Base-by-base conservation (phyloP, 1,140 invertebrate species). In the Listronotus oregonensis region DNA sequence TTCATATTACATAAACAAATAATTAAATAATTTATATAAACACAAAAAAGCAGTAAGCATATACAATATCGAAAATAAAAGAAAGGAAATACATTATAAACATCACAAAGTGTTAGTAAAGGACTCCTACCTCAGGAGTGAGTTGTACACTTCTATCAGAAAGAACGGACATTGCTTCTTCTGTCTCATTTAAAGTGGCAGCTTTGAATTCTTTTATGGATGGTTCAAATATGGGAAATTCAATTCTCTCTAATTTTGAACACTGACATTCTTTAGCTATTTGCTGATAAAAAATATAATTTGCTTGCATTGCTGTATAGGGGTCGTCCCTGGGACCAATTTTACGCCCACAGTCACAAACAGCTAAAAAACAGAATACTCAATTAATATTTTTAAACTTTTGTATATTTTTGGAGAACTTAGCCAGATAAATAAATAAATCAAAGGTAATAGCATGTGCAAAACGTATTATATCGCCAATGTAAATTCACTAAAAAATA, bases 301-400 rank as follows among this genome's bases (percentile, higher is more conserved):
- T 97, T 9, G 95, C 94, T 68, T 88, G 86, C 70, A 88, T 85
- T 18, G 93, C 83, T 18, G 85, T 88, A 76, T 96, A 97, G 0
- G 95, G 95, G 82, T 97, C 95, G 61, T 96, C 93, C 17, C 94
- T 85, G 0, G 88, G 80, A 5, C 87, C 87, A 80, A 95, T 92
- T 64, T 85, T 90, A 47, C 89, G 83, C 0, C 96, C 96, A 82
- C 96, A 98, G 81, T 97, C 95, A 77, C 96, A 97, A 11, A 91
- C 89, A 49, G 91, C 78, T 77, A 50, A 50, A 74, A 72, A 47
- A 11, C 12, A 32, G 1, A 32, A 21, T n/a, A n/a, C n/a, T n/a
- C n/a, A n/a, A n/a, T n/a, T n/a, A n/a, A 27, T 27, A 27, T 27
- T 27, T 27, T 27, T 3, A 27, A 27, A 27, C 21, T n/a, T n/a